Percentiles rank a stretch among this genome's conserved stretches.
Conservation (phyloP, 2,113 vertebrate species). For the Brachyhypopomus gauderio region DNA sequence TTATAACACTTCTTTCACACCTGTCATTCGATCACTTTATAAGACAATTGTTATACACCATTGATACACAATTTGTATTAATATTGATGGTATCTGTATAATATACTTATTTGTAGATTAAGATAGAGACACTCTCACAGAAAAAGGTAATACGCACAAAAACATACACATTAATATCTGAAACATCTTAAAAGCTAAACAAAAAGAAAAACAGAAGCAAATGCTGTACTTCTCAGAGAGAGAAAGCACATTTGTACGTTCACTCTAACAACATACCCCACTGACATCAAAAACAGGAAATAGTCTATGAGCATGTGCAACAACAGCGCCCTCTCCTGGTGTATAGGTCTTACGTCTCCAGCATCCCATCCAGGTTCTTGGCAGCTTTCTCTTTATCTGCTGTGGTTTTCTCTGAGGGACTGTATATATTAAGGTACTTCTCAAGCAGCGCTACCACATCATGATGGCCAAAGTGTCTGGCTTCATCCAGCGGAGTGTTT, state of each 20-base stretch:
- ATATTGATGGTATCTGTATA: slow-evolving; percentile 29
- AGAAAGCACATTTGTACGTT: not conserved
- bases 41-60: slow-evolving; percentile 3
- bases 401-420: slow-evolving; percentile 70
- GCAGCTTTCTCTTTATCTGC: slow-evolving; percentile 77
- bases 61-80: not conserved
- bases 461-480: slow-evolving; percentile 91
- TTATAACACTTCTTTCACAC: not conserved
- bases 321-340: not conserved
- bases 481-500: slow-evolving; percentile 94
- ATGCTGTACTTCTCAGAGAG: not conserved
- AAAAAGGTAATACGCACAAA: not conserved
- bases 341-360: slow-evolving; percentile 69
- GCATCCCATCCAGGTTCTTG: slow-evolving; percentile 88
- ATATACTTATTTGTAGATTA: slow-evolving; percentile 16
- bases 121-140: not conserved
- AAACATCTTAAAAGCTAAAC: slow-evolving; percentile 1
- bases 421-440: slow-evolving; percentile 84
- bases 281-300: not conserved
- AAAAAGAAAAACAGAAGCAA: slow-evolving; percentile 28
- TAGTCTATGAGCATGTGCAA: not conserved
- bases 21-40: not conserved
- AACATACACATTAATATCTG: not conserved
- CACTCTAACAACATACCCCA: not conserved
- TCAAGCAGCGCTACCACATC: slow-evolving; percentile 91